Evolutionary conservation across 2,113 vertebrate species (phyloP), one percentile per base, ranked within the genome.

Genomic region (Dipodomys stephensi): DNA sequence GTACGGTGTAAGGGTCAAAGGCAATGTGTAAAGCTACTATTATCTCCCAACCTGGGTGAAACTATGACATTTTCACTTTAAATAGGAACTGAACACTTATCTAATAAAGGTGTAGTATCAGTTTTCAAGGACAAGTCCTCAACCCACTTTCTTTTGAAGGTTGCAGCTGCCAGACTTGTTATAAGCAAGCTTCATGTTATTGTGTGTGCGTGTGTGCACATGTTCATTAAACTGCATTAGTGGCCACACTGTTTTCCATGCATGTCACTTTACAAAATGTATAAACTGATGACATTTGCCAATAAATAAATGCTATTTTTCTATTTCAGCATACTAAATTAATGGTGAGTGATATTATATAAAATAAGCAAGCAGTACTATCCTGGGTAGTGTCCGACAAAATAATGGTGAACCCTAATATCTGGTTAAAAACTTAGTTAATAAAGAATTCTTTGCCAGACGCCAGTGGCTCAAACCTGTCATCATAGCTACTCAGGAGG

Each of bases 41-140:
- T 78, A 97, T 91, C 1, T 11, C 79, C 87, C 85, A 94, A 83
- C 82, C 74, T 67, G 53, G 85, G 83, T 95, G 6, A 93, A 95
- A 96, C 82, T 90, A 96, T 71, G 32, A 9, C 19, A 95, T 0
- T 83, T 49, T 92, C 11, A 96, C 19, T 94, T 96, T 97, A 93
- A 80, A 95, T 88, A 93, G 83, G 9, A 95, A 90, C 8, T 90
- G 20, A 15, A 18, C 11, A 91, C 3, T 77, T 96, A 71, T 72
- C 89, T 87, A 87, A 91, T 93, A 88, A 96, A 92, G 53, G 93
- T 28, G 15, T 93, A 5, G 49, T 94, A 7, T 28, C 65, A 74
- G 28, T 60, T 44, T 94, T 69, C 39, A 91, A 97, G 91, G 93
- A 74, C 28, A 93, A 86, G 95, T 64, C 0, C 35, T 25, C 69